Evolutionary conservation across 2,113 vertebrate genomes (phyloP), one percentile per base, ranked within the genome.

Genomic region (Periophthalmus modestus): DNA sequence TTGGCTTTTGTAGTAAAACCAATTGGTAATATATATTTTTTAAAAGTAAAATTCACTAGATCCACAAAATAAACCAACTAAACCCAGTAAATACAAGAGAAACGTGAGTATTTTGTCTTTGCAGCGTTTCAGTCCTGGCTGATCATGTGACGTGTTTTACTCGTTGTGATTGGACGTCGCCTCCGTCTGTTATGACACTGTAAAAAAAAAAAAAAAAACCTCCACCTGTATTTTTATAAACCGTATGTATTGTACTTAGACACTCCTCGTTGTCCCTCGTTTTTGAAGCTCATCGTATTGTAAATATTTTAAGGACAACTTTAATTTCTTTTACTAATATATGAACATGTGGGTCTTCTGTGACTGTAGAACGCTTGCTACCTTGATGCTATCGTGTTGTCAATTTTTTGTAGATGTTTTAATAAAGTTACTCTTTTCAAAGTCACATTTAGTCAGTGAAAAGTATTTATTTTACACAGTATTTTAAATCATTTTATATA

Each of bases 361-460:
- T 87, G 82, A 88, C 74, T 91, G 78, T 93, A 86, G 89, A 88
- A 87, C 3, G 90, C 91, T 92, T 88, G 89, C 88, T 92, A 82
- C 81, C 79, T 91, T 91, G 71, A 89, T 78, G 85, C 87, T 52
- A 75, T 84, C 75, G 87, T 87, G 87, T 88, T 75, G 89, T 92
- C 85, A 91, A 91, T 93, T 93, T 67, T 94, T 94, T 94, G 87
- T 93, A 93, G 92, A 91, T 91, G 91, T 90, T 93, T 93, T 89
- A 94, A 93, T 94, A 94, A 94, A 94, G 81, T 84, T 83, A 92
- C 89, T 21, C 88, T 91, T 93, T 94, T 90, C 87, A 89, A 87
- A 52, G 16, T 7, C 48, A 19, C 1, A 16, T 52, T 52, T 52
- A 52, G 52, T 16, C 28, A n/a, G 19, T 65, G 66, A 7, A 43